Evolutionary conservation across 2,888 invertebrate genomes (phyloP), one percentile per base, ranked within the genome.

Genomic region (Himalopsyche tibetana): DNA sequence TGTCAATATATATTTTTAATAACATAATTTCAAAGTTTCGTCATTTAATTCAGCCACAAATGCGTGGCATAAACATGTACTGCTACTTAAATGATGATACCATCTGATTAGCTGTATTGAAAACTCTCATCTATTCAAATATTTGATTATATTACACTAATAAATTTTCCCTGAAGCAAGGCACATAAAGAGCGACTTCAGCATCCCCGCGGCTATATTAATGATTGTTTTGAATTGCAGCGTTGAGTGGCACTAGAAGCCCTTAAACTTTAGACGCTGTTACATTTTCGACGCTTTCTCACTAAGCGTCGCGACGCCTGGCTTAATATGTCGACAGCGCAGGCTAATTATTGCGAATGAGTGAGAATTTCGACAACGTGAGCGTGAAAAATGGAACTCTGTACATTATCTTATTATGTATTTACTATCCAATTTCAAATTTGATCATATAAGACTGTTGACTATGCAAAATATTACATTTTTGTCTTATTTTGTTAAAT

Each of bases 311-410:
- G 63, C 63, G 63, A 63, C 63, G 63, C 63, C 63, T 63, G 63
- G 63, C 63, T 63, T 63, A 63, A 63, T 63, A 28, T 19, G 63
- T 28, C 28, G 87, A 56, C 82, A 81, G 45, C 55, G 56, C 83
- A 63, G 55, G 12, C 82, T 42, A 85, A 82, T 69, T 19, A 40
- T 45, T 82, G 55, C 84, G 83, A 83, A 55, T 56, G 80, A 17
- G 45, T 83, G 74, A 74, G 80, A 81, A 15, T 79, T 83, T 81
- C 56, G 15, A 69, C 63, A 36, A 51, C 51, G 55, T 82, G 55
- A 85, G 81, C 55, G 56, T 63, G 86, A 82, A 38, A 82, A 82
- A n/a, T n/a, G 4, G 28, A 84, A 36, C 45, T 81, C 51, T 42
- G 80, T 80, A 56, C 36, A 86, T 9, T 63, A 11, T 6, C 0